A percentile compares a stretch with the other conserved stretches of the same genome.
Evolutionary conservation across 37 sponge, comb jelly and placozoan species (phyloP).

Genomic region (Dysidea cf. avara): DNA sequence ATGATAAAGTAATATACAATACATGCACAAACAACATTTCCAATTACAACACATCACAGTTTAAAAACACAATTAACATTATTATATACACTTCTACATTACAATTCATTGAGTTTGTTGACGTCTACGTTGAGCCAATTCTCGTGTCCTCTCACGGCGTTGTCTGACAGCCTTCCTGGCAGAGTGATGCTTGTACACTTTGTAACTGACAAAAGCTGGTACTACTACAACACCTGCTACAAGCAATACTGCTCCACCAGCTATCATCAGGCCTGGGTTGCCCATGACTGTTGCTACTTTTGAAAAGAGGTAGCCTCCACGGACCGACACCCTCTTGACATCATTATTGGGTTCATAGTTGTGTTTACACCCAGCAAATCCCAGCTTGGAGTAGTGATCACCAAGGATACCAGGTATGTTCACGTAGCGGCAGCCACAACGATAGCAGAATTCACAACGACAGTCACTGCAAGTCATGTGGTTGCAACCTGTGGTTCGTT

Average conservation of each 20-base stretch:
- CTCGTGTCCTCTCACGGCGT: too few species aligned
- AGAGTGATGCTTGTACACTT: slow-evolving; percentile 20
- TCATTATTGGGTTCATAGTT: slow-evolving; percentile 12
- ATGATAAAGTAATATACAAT: too few species aligned
- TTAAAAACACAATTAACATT: too few species aligned
- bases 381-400: slow-evolving; percentile 14
- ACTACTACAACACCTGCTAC: slow-evolving; percentile 4
- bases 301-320: slow-evolving; percentile 13
- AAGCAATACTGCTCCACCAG: slow-evolving; percentile 5
- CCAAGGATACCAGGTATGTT: slow-evolving; percentile 15
- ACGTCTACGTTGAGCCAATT: too few species aligned
- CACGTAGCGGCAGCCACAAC: slow-evolving; percentile 14
- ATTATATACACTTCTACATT: too few species aligned
- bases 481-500: slow-evolving; percentile 42
- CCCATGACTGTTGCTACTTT: slow-evolving; percentile 3
- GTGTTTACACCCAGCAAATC: slow-evolving; percentile 23
- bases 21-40: too few species aligned
- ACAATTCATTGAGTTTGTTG: too few species aligned
- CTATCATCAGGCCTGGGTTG: slow-evolving; percentile 13
- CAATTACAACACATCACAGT: too few species aligned
- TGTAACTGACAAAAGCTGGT: slow-evolving; percentile 13
- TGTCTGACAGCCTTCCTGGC: too few species aligned
- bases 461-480: slow-evolving; percentile 47
- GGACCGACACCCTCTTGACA: not conserved
- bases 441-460: slow-evolving; percentile 33